Evolutionary conservation across 1,140 invertebrate genomes (phyloP).

Genomic region (Eriocheir sinensis): DNA sequence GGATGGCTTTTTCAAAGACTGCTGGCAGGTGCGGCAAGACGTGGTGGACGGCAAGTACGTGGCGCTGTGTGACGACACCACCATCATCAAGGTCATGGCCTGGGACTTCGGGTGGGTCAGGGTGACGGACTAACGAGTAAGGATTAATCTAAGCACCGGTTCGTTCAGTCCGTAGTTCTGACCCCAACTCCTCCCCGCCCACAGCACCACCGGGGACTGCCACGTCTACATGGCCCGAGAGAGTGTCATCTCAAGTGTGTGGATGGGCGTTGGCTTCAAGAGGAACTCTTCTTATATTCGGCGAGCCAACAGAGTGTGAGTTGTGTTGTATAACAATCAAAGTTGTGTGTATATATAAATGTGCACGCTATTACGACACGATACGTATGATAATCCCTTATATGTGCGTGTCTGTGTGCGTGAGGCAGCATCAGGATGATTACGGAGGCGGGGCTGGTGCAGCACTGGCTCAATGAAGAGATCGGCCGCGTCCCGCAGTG

Average conservation of each 20-base stretch:
- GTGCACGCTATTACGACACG: too few species aligned
- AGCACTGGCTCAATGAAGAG: constrained; percentile 29
- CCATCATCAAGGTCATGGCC: constrained; percentile 20
- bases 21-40: neutral
- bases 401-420: neutral
- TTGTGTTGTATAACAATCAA: neutral
- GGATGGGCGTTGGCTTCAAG: neutral
- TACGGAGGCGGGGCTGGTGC: constrained; percentile 38
- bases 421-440: neutral
- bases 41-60: constrained; percentile 25
- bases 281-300: neutral
- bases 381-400: too few species aligned
- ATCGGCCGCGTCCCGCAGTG: constrained; percentile 46
- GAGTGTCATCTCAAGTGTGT: constrained; percentile 1
- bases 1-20: neutral
- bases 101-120: constrained; percentile 49
- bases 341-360: neutral
- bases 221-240: neutral
- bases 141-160: neutral
- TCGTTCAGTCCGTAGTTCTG: neutral
- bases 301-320: neutral
- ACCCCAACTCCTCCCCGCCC: neutral
- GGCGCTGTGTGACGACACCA: constrained; percentile 42
- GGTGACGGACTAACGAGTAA: neutral
- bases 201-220: constrained; percentile 9